Conservation (phyloP, 2,113 vertebrate species). For the zebrafish (Danio rerio) region GRCz12tu NC_133176.1:24957001-24957500, state of each 20-base stretch:
- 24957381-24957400: too few species aligned
- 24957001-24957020: background rate
- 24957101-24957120: slow-evolving; percentile 88
- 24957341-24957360: background rate
- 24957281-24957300: background rate
- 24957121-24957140: slow-evolving; percentile 90
- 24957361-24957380: too few species aligned
- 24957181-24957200: slow-evolving; percentile 85
- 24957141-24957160: slow-evolving; percentile 96
- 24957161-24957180: slow-evolving; percentile 99
- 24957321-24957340: background rate
- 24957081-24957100: slow-evolving; percentile 74
- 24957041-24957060: background rate
- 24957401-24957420: too few species aligned
- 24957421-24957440: too few species aligned
- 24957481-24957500: too few species aligned
- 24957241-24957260: background rate
- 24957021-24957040: background rate
- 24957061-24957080: slow-evolving; percentile 4
- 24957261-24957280: background rate
- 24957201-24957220: too few species aligned
- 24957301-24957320: background rate
- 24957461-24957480: too few species aligned
- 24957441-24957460: too few species aligned
- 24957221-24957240: background rate